Conservation (phyloP, 2,797 vertebrate species). For the Notoglanidium macrostoma region DNA sequence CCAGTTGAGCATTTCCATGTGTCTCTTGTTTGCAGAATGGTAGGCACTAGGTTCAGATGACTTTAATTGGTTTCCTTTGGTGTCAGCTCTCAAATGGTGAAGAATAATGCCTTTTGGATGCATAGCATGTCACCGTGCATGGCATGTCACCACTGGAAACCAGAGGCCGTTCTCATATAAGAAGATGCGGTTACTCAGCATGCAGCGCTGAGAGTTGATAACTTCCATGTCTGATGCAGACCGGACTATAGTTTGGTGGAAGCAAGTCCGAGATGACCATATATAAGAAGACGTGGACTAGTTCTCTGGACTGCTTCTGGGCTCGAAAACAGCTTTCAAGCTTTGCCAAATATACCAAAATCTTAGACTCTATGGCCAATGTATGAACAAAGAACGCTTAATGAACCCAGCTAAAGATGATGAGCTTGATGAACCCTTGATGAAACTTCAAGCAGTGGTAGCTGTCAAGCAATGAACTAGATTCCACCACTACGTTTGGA, state of each 20-base stretch:
- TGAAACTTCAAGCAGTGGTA: not conserved
- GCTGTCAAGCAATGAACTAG: not conserved
- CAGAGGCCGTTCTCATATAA: not conserved
- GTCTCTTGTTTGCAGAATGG: not conserved
- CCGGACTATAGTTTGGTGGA: not conserved
- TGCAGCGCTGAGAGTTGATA: too few relatives aligned
- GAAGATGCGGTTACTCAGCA: not conserved
- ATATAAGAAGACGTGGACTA: not conserved
- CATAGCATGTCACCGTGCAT: not conserved
- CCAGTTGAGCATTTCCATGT: not conserved
- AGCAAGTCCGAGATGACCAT: not conserved
- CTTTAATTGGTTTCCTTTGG: not conserved
- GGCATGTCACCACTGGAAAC: not conserved
- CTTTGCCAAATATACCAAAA: not conserved
- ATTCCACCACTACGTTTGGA: not conserved
- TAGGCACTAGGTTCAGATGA: not conserved
- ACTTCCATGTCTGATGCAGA: not conserved
- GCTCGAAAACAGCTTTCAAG: not conserved
- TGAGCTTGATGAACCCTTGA: not conserved
- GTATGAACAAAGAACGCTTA: not conserved
- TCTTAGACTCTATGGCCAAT: not conserved
- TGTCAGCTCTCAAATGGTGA: not conserved
- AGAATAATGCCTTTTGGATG: not conserved
- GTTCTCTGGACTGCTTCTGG: not conserved
- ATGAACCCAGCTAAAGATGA: too few relatives aligned